These are phyloP conservation scores for Seira sanloemensis DNA, from an alignment of 2,888 invertebrate species.

Conservation along the genomic window DNA sequence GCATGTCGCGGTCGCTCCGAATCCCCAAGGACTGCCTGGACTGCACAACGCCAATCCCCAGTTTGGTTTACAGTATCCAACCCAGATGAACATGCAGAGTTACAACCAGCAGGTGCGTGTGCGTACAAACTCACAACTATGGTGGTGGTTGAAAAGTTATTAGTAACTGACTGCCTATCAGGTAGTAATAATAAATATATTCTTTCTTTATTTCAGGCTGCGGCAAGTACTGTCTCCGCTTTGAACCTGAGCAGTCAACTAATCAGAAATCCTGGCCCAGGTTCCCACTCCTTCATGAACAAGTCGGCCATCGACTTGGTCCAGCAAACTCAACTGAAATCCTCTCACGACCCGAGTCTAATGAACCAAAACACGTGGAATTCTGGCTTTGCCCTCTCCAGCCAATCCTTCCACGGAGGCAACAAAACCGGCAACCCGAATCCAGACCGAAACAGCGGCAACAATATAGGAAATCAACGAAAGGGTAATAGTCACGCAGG, in stretches of 20 bases:
- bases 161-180: not conserved
- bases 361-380: slow-evolving; percentile 66
- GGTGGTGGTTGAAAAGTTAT: not conserved
- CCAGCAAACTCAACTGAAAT: slow-evolving; percentile 56
- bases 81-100: slow-evolving; percentile 56
- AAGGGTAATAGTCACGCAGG: slow-evolving; percentile 60
- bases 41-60: slow-evolving; percentile 62
- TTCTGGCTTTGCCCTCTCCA: slow-evolving; percentile 46
- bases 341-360: slow-evolving; percentile 59
- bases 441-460: slow-evolving; percentile 50
- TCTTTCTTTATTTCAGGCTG: slow-evolving; percentile 39
- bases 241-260: slow-evolving; percentile 63
- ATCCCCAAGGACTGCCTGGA: slow-evolving; percentile 64
- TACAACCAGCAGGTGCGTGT: slow-evolving; percentile 66
- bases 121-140: not conserved
- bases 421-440: slow-evolving; percentile 59
- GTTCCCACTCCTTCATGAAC: slow-evolving; percentile 62
- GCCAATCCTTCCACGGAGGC: slow-evolving; percentile 61
- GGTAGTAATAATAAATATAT: no score
- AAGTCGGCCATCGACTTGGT: slow-evolving; percentile 56
- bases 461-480: slow-evolving; percentile 63
- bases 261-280: slow-evolving; percentile 60
- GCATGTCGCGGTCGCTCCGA: slow-evolving; percentile 65
- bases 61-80: slow-evolving; percentile 50
- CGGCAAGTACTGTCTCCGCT: slow-evolving; percentile 68